Percentiles rank a stretch among this genome's conserved stretches.
Conservation (phyloP, 2,888 invertebrate genomes). For the Stenchaetothrips biformis region DNA sequence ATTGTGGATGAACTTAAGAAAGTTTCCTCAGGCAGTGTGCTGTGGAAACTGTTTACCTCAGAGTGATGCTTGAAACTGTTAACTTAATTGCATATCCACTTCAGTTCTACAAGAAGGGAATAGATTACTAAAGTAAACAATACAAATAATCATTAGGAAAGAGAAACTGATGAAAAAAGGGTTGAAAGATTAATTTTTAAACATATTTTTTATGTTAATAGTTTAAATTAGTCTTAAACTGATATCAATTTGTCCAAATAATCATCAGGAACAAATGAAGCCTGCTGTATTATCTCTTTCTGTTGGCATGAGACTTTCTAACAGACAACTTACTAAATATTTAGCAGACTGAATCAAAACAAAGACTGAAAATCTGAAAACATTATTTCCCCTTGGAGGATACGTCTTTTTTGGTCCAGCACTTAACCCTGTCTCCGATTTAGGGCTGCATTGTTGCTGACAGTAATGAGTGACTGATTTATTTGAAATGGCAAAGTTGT, state of each 20-base stretch:
- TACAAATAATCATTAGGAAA: no score
- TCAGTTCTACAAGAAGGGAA: no score
- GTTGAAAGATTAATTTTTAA: no score
- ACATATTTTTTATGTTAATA: background rate
- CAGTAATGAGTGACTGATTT: background rate
- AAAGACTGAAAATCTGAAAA: background rate
- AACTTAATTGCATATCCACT: no score
- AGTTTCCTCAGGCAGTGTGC: no score
- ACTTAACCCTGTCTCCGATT: background rate
- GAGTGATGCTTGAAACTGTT: no score
- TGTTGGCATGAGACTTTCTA: background rate
- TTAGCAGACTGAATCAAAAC: slow-evolving; percentile 1
- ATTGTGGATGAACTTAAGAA: no score
- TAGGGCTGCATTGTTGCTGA: background rate
- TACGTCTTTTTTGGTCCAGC: background rate
- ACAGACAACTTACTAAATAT: background rate
- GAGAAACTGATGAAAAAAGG: no score
- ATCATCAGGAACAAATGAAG: background rate
- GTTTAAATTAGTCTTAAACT: background rate
- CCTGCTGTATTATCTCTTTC: background rate
- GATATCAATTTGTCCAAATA: background rate
- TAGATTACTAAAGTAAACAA: no score
- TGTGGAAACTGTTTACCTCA: no score
- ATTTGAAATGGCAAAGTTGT: background rate
- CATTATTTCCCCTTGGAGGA: background rate